Conservation (phyloP, 2,888 invertebrate genomes). For the Dasypolia templi region DNA sequence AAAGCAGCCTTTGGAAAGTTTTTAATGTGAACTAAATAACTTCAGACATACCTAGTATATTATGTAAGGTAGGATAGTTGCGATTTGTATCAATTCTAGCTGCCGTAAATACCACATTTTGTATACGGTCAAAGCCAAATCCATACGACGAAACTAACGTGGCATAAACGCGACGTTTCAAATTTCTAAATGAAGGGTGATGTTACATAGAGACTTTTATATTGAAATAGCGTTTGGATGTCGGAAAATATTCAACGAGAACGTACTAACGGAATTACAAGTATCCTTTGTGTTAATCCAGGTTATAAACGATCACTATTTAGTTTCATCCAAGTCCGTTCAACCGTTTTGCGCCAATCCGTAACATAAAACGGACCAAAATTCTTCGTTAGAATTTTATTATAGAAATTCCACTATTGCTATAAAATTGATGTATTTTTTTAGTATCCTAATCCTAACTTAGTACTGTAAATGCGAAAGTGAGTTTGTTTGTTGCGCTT, state of each 20-base stretch:
- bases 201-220: background rate
- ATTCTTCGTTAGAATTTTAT: background rate
- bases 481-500: too few relatives aligned
- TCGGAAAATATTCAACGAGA: background rate
- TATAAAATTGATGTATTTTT: too few relatives aligned
- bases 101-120: background rate
- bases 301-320: background rate
- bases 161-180: background rate
- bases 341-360: background rate
- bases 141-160: background rate
- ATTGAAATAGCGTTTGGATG: background rate
- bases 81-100: background rate
- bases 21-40: background rate
- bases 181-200: background rate
- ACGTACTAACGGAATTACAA: background rate
- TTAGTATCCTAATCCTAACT: too few relatives aligned
- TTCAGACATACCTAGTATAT: background rate
- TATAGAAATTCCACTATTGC: too few relatives aligned
- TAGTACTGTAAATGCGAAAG: too few relatives aligned
- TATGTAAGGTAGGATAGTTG: background rate
- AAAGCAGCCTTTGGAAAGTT: slow-evolving; percentile 16
- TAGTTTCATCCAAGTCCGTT: background rate
- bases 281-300: background rate
- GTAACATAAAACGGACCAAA: background rate
- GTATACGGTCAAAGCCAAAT: slow-evolving; percentile 10